These are phyloP conservation scores for Oscheius sp. DNA, from an alignment of 1,140 invertebrate genomes.

Conservation along the genomic window DNA sequence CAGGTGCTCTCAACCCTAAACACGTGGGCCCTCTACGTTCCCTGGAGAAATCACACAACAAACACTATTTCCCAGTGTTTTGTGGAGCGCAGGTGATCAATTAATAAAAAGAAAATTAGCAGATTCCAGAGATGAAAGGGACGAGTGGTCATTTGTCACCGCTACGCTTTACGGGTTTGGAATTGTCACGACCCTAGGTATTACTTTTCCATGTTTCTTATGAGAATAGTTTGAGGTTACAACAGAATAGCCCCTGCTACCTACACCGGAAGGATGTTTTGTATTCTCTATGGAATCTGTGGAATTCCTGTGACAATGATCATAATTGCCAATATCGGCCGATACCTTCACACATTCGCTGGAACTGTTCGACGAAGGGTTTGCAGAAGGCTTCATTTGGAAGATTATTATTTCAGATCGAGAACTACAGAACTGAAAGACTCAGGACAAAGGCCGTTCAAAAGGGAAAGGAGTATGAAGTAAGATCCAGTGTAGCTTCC, in stretches of 20 bases:
- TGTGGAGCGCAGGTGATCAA: not conserved
- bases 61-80: not conserved
- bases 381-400: not conserved
- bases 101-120: too few relatives aligned
- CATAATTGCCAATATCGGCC: constrained; percentile 44
- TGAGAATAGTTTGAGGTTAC: constrained; percentile 44
- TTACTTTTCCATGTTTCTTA: not conserved
- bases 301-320: constrained; percentile 47
- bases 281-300: constrained; percentile 55
- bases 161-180: constrained; percentile 60
- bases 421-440: constrained; percentile 28
- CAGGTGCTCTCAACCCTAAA: not conserved
- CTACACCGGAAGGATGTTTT: constrained; percentile 52
- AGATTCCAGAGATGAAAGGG: constrained; percentile 33
- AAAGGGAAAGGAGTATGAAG: constrained; percentile 16
- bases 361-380: constrained; percentile 32
- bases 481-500: not conserved
- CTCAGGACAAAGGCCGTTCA: constrained; percentile 28
- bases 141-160: constrained; percentile 46
- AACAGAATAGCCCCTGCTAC: constrained; percentile 58
- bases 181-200: constrained; percentile 55
- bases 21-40: not conserved
- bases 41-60: not conserved
- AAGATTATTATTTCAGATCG: constrained; percentile 28
- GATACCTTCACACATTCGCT: constrained; percentile 42